Conservation (phyloP, 2,888 invertebrate species). For the Adineta ricciae region DNA sequence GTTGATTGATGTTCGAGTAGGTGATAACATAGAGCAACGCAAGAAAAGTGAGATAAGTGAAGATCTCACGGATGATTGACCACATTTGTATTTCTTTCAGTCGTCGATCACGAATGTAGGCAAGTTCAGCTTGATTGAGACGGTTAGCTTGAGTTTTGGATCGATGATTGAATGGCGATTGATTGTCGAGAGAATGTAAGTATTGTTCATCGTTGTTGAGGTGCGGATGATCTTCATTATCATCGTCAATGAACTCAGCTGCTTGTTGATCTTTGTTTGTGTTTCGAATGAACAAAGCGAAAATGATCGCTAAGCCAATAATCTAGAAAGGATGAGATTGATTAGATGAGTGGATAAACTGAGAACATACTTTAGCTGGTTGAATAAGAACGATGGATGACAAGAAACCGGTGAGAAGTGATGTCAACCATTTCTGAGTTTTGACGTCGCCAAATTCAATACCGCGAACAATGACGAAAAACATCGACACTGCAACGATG, state of each 20-base stretch:
- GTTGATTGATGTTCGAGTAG: background rate
- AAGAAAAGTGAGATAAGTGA: slow-evolving; percentile 38
- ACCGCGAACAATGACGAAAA: background rate
- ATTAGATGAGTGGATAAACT: too few species aligned
- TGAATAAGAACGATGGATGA: background rate
- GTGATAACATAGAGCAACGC: slow-evolving; percentile 37
- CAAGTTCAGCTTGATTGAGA: slow-evolving; percentile 43
- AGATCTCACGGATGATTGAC: slow-evolving; percentile 37
- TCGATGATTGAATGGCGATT: too few species aligned
- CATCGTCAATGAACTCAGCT: too few species aligned
- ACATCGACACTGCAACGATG: background rate
- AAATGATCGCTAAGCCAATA: too few species aligned
- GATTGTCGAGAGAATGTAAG: too few species aligned
- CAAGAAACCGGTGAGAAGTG: background rate
- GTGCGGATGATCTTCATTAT: too few species aligned
- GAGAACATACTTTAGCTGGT: background rate
- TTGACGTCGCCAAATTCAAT: background rate
- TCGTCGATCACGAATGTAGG: slow-evolving; percentile 43
- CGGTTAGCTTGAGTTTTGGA: too few species aligned
- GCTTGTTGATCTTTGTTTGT: too few species aligned
- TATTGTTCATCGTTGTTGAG: too few species aligned
- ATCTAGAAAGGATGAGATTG: too few species aligned
- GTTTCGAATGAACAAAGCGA: too few species aligned
- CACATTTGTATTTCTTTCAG: slow-evolving; percentile 39
- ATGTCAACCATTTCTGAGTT: background rate